Conservation (phyloP, 2,113 vertebrate genomes). For the Hemichromis elongatus region DNA sequence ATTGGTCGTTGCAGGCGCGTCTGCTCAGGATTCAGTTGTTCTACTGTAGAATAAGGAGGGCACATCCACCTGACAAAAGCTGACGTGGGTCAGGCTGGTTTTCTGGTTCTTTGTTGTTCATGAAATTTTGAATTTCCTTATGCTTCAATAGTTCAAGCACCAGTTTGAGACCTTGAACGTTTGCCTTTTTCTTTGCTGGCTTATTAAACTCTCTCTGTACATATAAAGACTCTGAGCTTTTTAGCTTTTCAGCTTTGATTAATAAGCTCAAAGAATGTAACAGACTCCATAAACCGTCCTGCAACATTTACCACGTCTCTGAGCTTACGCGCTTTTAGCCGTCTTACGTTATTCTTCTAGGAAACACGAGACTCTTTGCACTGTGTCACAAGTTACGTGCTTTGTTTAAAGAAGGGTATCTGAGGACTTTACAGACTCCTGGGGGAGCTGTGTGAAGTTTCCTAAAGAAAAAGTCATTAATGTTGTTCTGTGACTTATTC, state of each 20-base stretch:
- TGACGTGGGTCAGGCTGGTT: conserved; percentile 1
- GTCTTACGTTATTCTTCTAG: conserved; percentile 16
- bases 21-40: conserved; percentile 5
- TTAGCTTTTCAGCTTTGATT: conserved; percentile 25
- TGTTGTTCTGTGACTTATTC: background rate
- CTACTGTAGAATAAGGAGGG: background rate
- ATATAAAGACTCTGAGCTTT: conserved; percentile 13
- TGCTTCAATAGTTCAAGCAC: conserved; percentile 37
- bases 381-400: conserved; percentile 12
- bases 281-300: conserved; percentile 34
- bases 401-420: background rate
- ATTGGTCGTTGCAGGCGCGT: background rate
- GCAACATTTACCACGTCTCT: conserved; percentile 9
- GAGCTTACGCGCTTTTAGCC: conserved; percentile 7
- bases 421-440: background rate
- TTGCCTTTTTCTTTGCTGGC: conserved; percentile 42
- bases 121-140: conserved; percentile 32
- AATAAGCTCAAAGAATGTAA: conserved; percentile 57
- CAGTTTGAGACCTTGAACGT: conserved; percentile 36
- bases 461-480: background rate
- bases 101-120: background rate
- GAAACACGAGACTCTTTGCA: conserved; percentile 27
- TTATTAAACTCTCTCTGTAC: conserved; percentile 39
- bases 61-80: background rate
- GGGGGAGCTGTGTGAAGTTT: conserved; percentile 7